Conservation (phyloP, 2,113 vertebrate genomes). For the Barbus barbus region DNA sequence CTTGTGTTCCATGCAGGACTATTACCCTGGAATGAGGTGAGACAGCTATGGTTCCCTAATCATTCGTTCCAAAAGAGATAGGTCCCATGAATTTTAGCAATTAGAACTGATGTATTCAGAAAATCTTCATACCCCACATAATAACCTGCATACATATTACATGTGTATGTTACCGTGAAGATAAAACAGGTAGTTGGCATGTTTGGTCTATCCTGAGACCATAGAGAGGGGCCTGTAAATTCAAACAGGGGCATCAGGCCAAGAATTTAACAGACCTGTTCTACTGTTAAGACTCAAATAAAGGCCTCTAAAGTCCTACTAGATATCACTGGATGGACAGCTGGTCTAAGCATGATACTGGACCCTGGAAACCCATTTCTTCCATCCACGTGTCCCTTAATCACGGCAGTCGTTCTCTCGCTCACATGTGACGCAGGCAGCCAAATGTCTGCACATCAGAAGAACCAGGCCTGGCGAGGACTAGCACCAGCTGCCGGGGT, state of each 20-base stretch:
- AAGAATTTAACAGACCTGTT: not conserved
- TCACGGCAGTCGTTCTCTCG: conserved; percentile 66
- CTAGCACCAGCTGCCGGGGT: conserved; percentile 16
- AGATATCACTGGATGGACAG: not conserved
- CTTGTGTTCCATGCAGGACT: no score
- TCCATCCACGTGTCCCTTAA: conserved; percentile 25
- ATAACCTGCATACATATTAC: not conserved
- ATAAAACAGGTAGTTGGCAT: conserved; percentile 2
- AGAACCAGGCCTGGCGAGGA: conserved; percentile 24
- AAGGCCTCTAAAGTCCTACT: conserved; percentile 7
- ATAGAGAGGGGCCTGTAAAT: no score
- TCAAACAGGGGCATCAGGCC: not conserved
- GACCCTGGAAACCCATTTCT: conserved; percentile 67
- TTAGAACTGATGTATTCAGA: no score
- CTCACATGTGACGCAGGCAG: conserved; percentile 67
- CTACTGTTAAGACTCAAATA: conserved; percentile 13
- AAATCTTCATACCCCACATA: no score
- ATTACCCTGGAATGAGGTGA: no score
- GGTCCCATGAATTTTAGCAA: not conserved
- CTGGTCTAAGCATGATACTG: conserved; percentile 41
- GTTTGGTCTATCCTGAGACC: not conserved
- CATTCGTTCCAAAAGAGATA: not conserved
- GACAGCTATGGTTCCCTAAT: no score
- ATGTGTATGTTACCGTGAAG: not conserved
- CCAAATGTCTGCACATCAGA: conserved; percentile 68